Conservation (phyloP, 35 echinoderm and acorn worm genomes). For the Strongylocentrotus purpuratus region DNA sequence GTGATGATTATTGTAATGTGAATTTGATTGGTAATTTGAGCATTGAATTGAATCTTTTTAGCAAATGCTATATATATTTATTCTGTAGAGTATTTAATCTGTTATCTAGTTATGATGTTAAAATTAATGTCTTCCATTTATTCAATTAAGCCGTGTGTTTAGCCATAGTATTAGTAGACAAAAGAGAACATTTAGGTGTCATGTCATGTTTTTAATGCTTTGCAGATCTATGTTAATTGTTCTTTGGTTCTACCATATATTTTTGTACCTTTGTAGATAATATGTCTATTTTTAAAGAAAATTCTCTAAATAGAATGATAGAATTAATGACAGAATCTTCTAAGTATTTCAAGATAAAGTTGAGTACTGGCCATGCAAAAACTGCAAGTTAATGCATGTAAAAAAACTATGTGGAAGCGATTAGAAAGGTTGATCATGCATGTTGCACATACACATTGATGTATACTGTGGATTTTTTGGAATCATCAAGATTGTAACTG, state of each 20-base stretch:
- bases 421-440: too few relatives aligned
- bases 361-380: too few relatives aligned
- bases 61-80: not conserved
- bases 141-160: not conserved
- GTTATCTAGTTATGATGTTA: not conserved
- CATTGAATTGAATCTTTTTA: not conserved
- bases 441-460: too few relatives aligned
- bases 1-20: not conserved
- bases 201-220: not conserved
- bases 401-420: too few relatives aligned
- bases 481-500: too few relatives aligned
- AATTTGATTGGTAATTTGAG: not conserved
- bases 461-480: too few relatives aligned
- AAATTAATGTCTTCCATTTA: not conserved
- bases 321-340: too few relatives aligned
- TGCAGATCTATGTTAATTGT: not conserved
- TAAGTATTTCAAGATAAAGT: too few relatives aligned
- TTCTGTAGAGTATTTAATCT: not conserved
- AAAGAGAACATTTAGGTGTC: too few relatives aligned
- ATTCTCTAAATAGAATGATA: too few relatives aligned
- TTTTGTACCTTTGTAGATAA: not conserved
- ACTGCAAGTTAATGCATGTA: too few relatives aligned
- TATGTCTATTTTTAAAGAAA: not conserved
- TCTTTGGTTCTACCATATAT: not conserved
- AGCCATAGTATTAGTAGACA: not conserved